Evolutionary conservation across 2,797 vertebrate species (phyloP).

Genomic region (Notoglanidium macrostoma): DNA sequence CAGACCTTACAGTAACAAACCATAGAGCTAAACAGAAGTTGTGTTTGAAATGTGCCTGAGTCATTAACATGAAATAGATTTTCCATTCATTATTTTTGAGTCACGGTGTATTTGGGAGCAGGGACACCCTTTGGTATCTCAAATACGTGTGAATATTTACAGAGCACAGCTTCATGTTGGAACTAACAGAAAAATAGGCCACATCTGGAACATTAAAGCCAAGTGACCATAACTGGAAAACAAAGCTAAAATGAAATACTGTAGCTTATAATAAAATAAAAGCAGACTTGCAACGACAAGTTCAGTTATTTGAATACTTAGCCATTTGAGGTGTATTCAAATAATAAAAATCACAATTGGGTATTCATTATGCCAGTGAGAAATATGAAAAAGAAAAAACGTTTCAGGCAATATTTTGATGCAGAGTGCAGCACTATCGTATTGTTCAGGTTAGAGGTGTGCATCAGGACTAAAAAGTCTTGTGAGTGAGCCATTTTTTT

Average conservation of each 20-base stretch:
- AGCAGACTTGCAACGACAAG: neutral
- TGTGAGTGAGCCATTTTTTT: neutral
- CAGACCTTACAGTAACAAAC: slow-evolving; percentile 15
- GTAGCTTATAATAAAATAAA: neutral
- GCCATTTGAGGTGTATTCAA: neutral
- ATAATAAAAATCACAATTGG: neutral
- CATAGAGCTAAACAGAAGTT: neutral
- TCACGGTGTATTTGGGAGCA: neutral
- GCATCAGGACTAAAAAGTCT: neutral
- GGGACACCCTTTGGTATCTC: slow-evolving; percentile 19
- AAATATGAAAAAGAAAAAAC: neutral
- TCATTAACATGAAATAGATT: neutral
- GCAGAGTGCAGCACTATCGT: neutral
- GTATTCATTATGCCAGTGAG: neutral
- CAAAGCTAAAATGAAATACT: neutral
- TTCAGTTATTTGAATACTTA: neutral
- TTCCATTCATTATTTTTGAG: neutral
- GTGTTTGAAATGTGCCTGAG: slow-evolving; percentile 25
- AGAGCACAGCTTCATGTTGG: slow-evolving; percentile 18
- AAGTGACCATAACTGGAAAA: neutral
- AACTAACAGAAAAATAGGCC: neutral
- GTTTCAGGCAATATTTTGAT: neutral
- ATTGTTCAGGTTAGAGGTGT: neutral
- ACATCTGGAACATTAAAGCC: neutral
- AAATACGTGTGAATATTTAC: slow-evolving; percentile 27